Percentiles rank a stretch among this genome's conserved stretches.
phyloP scores from a whole-genome alignment of 2,113 vertebrate species.

The Galemys pyrenaicus region DNA sequence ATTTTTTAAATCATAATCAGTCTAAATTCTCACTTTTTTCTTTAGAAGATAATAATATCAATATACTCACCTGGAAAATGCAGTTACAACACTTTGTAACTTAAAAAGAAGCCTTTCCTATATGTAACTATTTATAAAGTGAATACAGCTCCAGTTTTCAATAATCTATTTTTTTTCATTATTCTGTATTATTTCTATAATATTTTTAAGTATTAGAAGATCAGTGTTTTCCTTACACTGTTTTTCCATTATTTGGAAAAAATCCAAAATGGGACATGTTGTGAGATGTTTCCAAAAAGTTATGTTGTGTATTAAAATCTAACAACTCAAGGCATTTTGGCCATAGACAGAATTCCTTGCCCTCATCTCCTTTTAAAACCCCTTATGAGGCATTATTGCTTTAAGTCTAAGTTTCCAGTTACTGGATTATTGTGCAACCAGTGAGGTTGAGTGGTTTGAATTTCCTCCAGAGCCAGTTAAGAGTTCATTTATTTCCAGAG shows the following conservation, averaged over 20 bases:
- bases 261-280: not conserved
- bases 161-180: not conserved
- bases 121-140: not conserved
- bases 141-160: slow-evolving; percentile 9
- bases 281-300: slow-evolving; percentile 1
- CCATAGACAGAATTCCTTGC: not conserved
- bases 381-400: not conserved
- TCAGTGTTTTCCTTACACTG: not conserved
- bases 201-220: slow-evolving; percentile 6
- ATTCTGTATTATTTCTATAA: not conserved
- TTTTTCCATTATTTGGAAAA: not conserved
- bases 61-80: not conserved
- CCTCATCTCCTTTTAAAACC: not conserved
- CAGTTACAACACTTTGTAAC: not conserved
- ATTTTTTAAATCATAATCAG: not conserved
- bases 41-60: not conserved
- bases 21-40: not conserved
- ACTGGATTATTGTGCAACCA: not conserved
- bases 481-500: not conserved
- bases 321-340: not conserved
- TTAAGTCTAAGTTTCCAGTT: slow-evolving; percentile 1
- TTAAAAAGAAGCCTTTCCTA: not conserved
- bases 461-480: not conserved
- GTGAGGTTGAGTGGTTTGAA: not conserved
- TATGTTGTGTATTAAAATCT: not conserved